Conservation (phyloP, 2,113 vertebrate genomes). For the Probosciger aterrimus region DNA sequence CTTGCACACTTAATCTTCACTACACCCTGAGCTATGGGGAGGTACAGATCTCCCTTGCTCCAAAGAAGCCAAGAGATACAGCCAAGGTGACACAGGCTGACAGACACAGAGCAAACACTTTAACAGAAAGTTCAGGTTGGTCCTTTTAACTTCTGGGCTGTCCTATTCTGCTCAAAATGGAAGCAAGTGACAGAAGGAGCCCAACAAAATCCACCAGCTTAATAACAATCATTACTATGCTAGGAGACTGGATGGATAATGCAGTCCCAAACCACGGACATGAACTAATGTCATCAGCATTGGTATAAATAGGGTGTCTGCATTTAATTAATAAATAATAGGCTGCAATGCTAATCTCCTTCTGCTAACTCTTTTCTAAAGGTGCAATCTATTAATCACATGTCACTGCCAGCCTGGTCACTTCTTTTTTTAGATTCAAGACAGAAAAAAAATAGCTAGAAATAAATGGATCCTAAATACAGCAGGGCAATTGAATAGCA, state of each 20-base stretch:
- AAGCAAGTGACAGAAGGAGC: not conserved
- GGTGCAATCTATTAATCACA: slow-evolving; percentile 65
- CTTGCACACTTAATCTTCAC: not conserved
- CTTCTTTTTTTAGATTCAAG: slow-evolving; percentile 54
- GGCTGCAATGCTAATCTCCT: slow-evolving; percentile 56
- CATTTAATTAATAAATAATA: slow-evolving; percentile 71
- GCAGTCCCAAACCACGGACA: slow-evolving; percentile 12
- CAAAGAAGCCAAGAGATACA: not conserved
- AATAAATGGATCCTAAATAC: slow-evolving; percentile 51
- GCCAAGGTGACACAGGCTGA: not conserved
- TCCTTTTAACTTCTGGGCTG: not conserved
- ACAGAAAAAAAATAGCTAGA: slow-evolving; percentile 13
- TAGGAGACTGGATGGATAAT: not conserved
- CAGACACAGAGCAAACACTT: not conserved
- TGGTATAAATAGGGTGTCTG: slow-evolving; percentile 59
- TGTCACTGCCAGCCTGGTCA: slow-evolving; percentile 53
- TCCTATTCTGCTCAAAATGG: not conserved
- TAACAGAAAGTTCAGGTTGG: not conserved
- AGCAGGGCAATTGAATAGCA: slow-evolving; percentile 27
- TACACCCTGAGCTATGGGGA: not conserved
- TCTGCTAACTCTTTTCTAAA: slow-evolving; percentile 61
- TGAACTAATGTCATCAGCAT: slow-evolving; percentile 54
- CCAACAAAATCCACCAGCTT: not conserved
- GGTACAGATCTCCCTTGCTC: not conserved
- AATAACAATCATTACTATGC: slow-evolving; percentile 22